Evolutionary conservation across 37 sponge, comb jelly and placozoan species (phyloP).

Genomic region (Aphrocallistes beatrix): DNA sequence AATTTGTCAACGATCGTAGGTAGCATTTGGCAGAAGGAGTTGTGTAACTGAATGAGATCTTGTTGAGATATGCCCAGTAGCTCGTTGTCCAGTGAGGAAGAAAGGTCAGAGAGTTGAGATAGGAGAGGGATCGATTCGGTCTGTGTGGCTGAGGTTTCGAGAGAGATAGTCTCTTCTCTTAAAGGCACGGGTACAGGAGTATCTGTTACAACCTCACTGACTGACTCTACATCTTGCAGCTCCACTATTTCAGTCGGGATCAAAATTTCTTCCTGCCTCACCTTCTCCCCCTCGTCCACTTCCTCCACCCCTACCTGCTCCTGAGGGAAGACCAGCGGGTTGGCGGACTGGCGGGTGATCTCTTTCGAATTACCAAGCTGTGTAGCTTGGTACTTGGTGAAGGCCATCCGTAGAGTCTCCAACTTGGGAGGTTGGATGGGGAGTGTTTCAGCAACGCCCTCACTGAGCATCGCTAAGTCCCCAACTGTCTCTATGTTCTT

Average conservation of each 20-base stretch:
- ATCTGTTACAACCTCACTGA: neutral
- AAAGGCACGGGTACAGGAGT: neutral
- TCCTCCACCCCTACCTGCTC: neutral
- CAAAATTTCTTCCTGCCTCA: neutral
- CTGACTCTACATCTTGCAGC: neutral
- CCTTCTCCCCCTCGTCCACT: neutral
- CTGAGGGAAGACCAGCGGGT: neutral
- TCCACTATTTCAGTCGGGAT: neutral
- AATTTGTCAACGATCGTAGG: neutral
- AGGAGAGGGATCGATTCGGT: neutral
- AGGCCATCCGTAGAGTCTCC: neutral
- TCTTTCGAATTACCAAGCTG: neutral
- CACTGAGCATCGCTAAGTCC: neutral
- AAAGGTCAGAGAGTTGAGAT: neutral
- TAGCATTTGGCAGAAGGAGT: neutral
- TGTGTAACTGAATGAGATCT: neutral
- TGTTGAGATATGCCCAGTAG: neutral
- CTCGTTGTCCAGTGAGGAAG: neutral
- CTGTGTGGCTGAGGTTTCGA: neutral
- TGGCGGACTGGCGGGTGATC: neutral
- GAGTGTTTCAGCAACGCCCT: neutral
- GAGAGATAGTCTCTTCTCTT: no score
- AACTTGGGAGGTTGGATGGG: neutral
- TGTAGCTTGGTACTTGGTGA: neutral
- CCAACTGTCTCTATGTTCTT: conserved; percentile 7